Evolutionary conservation across 1,140 invertebrate species (phyloP).

Genomic region (Lepidurus couesii): DNA sequence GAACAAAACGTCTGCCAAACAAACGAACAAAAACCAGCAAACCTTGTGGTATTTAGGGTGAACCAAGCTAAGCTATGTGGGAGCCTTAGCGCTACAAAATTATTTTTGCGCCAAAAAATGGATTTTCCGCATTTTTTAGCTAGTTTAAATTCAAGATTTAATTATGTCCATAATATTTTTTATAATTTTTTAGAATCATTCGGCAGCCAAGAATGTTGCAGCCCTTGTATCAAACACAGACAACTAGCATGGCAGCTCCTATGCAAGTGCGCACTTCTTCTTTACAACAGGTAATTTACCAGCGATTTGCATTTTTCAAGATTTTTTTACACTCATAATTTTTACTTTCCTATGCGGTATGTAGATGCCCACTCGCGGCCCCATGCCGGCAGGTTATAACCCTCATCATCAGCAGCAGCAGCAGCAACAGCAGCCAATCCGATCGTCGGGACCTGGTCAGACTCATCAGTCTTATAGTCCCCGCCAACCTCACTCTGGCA

Average conservation of each 20-base stretch:
- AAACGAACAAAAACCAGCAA: too few relatives aligned
- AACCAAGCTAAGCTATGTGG: too few relatives aligned
- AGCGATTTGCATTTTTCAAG: neutral
- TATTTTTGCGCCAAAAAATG: too few relatives aligned
- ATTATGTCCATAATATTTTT: neutral
- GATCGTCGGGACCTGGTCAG: slow-evolving; percentile 34
- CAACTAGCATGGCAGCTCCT: neutral
- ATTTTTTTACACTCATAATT: too few relatives aligned
- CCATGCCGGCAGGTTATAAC: slow-evolving; percentile 39
- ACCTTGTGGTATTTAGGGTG: too few relatives aligned
- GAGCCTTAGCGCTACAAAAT: too few relatives aligned
- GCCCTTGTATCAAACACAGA: neutral
- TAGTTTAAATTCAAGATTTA: neutral
- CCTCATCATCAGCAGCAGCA: slow-evolving; percentile 39
- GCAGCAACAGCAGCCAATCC: slow-evolving; percentile 37
- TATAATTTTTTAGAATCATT: neutral
- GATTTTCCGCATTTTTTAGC: neutral
- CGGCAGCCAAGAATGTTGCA: neutral
- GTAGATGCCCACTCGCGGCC: neutral
- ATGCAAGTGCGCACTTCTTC: neutral
- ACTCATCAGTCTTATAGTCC: slow-evolving; percentile 34
- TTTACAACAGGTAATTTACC: slow-evolving; percentile 22
- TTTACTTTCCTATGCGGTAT: neutral
- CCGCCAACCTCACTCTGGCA: neutral
- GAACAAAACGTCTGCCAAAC: too few relatives aligned